Evolutionary conservation across 2,888 invertebrate genomes (phyloP).

Genomic region (Perdita meconis): DNA sequence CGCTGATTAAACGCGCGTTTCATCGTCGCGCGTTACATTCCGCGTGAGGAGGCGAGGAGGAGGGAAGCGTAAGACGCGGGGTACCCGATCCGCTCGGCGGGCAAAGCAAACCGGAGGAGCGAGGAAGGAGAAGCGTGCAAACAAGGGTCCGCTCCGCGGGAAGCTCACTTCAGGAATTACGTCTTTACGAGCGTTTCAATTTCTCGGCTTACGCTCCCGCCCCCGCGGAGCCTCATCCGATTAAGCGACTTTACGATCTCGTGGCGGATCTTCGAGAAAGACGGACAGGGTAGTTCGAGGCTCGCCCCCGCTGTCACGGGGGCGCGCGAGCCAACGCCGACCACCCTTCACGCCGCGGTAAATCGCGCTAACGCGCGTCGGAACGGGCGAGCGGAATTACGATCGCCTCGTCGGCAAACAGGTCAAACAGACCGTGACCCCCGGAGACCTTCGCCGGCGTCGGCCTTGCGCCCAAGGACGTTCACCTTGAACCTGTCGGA

Average conservation of each 20-base stretch:
- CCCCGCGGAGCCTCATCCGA: slow-evolving; percentile 72
- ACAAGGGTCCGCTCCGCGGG: slow-evolving; percentile 30
- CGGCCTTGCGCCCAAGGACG: slow-evolving; percentile 11
- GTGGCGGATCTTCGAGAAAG: slow-evolving; percentile 47
- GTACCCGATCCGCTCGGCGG: slow-evolving; percentile 9
- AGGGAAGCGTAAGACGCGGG: too few species aligned
- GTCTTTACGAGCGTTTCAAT: slow-evolving; percentile 71
- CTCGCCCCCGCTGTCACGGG: not conserved
- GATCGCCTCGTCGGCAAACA: slow-evolving; percentile 25
- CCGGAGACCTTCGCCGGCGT: not conserved
- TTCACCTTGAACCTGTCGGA: slow-evolving; percentile 30
- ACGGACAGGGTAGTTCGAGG: slow-evolving; percentile 42
- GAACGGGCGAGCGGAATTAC: slow-evolving; percentile 24
- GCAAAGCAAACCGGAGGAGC: slow-evolving; percentile 15
- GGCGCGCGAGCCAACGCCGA: too few species aligned
- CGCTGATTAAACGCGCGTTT: slow-evolving; percentile 4
- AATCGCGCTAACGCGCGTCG: slow-evolving; percentile 49
- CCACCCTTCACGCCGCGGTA: slow-evolving; percentile 20
- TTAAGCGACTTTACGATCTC: slow-evolving; percentile 77
- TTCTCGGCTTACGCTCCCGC: slow-evolving; percentile 64
- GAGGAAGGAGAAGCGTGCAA: slow-evolving; percentile 23
- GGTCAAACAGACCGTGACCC: slow-evolving; percentile 51
- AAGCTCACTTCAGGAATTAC: slow-evolving; percentile 57
- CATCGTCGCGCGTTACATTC: not conserved
- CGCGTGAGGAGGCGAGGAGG: not conserved